A percentile compares a stretch with the other conserved stretches of the same genome.
Evolutionary conservation across 2,888 invertebrate genomes (phyloP).

Genomic region (Alitta virens): DNA sequence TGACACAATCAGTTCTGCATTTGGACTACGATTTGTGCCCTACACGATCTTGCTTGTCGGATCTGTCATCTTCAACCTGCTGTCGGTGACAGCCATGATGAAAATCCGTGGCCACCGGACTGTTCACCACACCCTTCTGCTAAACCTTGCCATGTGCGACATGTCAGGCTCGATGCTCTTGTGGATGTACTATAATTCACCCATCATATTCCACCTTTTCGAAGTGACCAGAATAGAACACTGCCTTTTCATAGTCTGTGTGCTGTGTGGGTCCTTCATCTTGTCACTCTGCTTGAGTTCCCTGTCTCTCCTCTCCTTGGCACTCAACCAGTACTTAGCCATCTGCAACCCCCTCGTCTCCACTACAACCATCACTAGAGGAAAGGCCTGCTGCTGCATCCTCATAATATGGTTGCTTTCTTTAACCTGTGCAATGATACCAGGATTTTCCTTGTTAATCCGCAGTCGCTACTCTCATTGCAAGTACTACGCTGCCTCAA

Average conservation of each 20-base stretch:
- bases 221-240: slow-evolving; percentile 19
- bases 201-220: slow-evolving; percentile 28
- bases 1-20: slow-evolving; percentile 8
- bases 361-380: slow-evolving; percentile 26
- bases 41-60: slow-evolving; percentile 24
- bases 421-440: slow-evolving; percentile 18
- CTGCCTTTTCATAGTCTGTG: slow-evolving; percentile 29
- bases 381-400: slow-evolving; percentile 23
- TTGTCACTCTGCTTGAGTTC: slow-evolving; percentile 26
- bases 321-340: slow-evolving; percentile 33
- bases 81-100: slow-evolving; percentile 43
- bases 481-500: slow-evolving; percentile 11
- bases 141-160: slow-evolving; percentile 31
- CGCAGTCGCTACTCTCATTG: slow-evolving; percentile 17
- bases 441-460: slow-evolving; percentile 26
- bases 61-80: slow-evolving; percentile 35
- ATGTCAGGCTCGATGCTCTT: slow-evolving; percentile 26
- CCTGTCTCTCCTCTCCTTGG: slow-evolving; percentile 30
- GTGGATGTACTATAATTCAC: slow-evolving; percentile 34
- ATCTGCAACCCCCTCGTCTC: slow-evolving; percentile 32
- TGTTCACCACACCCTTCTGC: slow-evolving; percentile 37
- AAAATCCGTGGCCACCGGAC: slow-evolving; percentile 33
- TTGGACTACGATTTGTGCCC: slow-evolving; percentile 25
- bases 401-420: slow-evolving; percentile 27
- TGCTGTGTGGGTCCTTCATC: slow-evolving; percentile 26